Percentiles rank a stretch among this genome's conserved stretches.
Conservation (phyloP, 2,888 invertebrate genomes). For the Cataglyphis rosenhaueri region DNA sequence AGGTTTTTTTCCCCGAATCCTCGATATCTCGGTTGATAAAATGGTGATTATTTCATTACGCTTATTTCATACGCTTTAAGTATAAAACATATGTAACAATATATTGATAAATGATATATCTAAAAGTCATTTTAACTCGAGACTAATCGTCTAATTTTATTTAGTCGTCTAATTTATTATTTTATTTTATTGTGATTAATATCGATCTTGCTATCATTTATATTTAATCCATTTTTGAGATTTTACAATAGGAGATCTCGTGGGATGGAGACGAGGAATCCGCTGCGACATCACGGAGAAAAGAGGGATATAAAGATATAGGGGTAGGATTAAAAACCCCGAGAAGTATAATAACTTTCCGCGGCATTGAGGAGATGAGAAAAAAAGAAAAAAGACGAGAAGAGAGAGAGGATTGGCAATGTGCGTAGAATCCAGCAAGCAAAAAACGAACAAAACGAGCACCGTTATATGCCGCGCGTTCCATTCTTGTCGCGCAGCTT, state of each 20-base stretch:
- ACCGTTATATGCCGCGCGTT: neutral
- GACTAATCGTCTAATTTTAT: neutral
- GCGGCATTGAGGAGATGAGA: conserved; percentile 11
- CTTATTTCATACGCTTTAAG: neutral
- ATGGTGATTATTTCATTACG: neutral
- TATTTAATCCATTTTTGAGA: neutral
- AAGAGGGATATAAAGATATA: neutral
- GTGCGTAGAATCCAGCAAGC: conserved; percentile 12
- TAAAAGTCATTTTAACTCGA: neutral
- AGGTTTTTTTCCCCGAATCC: too few species aligned
- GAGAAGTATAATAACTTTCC: conserved; percentile 33
- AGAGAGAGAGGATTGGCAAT: neutral
- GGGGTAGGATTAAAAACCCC: conserved; percentile 23
- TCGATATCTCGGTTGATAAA: neutral
- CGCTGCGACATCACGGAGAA: neutral
- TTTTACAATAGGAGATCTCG: neutral
- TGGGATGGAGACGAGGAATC: neutral
- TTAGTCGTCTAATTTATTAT: too few species aligned
- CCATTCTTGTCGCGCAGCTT: neutral
- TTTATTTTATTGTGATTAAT: neutral
- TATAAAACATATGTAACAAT: neutral
- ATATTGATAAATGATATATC: too few species aligned
- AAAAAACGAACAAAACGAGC: conserved; percentile 40
- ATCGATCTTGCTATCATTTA: neutral
- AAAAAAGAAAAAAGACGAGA: neutral